Evolutionary conservation across 2,888 invertebrate genomes (phyloP), one percentile per base, ranked within the genome.

Genomic region (Ormyrus thymus): DNA sequence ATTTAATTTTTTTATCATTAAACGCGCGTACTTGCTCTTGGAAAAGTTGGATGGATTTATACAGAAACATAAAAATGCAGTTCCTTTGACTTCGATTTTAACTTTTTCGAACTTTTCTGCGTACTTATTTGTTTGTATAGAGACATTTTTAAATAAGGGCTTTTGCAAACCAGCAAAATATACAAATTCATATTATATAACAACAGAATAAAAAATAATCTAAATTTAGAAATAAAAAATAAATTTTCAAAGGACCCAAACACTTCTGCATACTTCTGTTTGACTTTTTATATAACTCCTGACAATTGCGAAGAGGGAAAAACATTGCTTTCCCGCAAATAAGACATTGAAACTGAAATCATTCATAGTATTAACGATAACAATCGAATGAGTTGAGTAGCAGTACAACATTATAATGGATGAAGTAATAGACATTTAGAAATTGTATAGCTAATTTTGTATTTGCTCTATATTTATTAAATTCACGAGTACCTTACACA

Each of bases 401-500:
- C 78, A 73, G 62, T 79, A 75, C 73, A 58, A 75, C 70, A 75
- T 78, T 78, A 65, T 76, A 64, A 79, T 80, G 53, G 81, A 81
- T 81, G 76, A 79, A 80, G 74, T 83, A 83, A 85, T 87, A 86
- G 84, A 81, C 79, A 79, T 48, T 75, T 85, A 84, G 83, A 86
- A 84, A 84, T 83, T 86, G 84, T 85, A 87, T 86, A 86, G 84
- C 82, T 86, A 85, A 87, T 88, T 89, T 88, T 87, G 81, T 88
- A 88, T 87, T 84, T 84, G 84, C 83, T 86, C 82, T 86, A 53
- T 76, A 86, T 87, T 88, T 87, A 86, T 87, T 87, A 82, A 83
- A 83, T 84, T 82, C 80, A 82, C 71, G 75, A 73, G 79, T 79
- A 81, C 81, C 76, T 84, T 79, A 80, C 72, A 71, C 70, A 59